Evolutionary conservation across 2,797 vertebrate genomes (phyloP).

Genomic region (Melopsittacus undulatus): DNA sequence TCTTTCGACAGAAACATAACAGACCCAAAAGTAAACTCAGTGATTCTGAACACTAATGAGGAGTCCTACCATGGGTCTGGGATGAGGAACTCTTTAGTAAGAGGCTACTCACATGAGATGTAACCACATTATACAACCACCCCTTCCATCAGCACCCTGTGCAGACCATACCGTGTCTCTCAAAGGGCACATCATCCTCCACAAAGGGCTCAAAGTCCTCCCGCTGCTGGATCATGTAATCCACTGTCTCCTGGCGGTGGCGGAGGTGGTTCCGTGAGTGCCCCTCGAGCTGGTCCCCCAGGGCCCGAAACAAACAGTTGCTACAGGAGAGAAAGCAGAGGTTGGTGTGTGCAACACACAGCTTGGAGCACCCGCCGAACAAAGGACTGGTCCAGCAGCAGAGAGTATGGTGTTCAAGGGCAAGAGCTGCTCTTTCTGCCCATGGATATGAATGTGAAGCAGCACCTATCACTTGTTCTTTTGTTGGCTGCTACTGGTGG

Average conservation of each 20-base stretch:
- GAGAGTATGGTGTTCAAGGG: accelerated
- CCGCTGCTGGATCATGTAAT: constrained; percentile 3
- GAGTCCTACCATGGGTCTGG: neutral
- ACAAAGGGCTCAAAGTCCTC: constrained; percentile 22
- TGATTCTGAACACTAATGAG: neutral
- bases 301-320: neutral
- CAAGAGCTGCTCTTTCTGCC: neutral
- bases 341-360: neutral
- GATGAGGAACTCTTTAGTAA: neutral
- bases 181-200: constrained; percentile 21
- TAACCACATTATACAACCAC: accelerated
- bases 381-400: neutral
- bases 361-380: neutral
- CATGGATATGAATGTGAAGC: neutral
- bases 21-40: accelerated
- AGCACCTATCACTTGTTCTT: too few relatives aligned
- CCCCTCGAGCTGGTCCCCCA: constrained; percentile 18
- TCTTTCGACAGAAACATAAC: neutral
- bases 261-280: constrained; percentile 10
- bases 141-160: neutral
- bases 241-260: neutral
- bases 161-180: neutral
- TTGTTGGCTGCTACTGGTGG: neutral
- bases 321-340: neutral
- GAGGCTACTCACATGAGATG: neutral